Base-by-base conservation (phyloP, 1,140 invertebrate genomes). In the Orius laevigatus region DNA sequence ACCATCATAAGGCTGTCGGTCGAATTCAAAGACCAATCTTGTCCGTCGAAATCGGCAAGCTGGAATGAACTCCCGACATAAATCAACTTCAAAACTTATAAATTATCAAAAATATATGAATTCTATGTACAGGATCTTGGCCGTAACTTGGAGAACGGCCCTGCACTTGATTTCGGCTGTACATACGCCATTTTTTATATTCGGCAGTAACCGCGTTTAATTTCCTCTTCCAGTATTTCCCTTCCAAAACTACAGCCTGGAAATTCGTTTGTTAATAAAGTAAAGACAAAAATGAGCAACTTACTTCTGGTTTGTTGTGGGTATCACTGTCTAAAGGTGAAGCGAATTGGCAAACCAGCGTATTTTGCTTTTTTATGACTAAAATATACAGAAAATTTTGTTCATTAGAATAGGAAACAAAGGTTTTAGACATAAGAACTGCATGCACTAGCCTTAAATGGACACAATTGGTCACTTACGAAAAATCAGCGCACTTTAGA, bases 151-250 rank as follows among this genome's bases (percentile, higher is more conserved):
- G 72, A 56, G 75, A 70, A 64, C 78, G 78, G 34, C 79, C 84
- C 59, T 79, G 73, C 58, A 81, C 72, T 62, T 78, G 77, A 66
- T 88, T 86, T 60, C 85, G 79, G 69, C 84, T 90, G 72, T 89
- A 96, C 69, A 89, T 81, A 39, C 95, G 78, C 95, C 95, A 99
- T 82, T 93, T 94, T 74, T 97, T 96, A 70, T 99, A 99, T 69
- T 98, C 95, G 46, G 91, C 90, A 58, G 90, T 93, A 14, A 98
- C 92, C 15, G 90, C 93, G 56, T 91, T 85, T 47, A 94, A 75
- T 69, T 91, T 80, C 62, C 95, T 68, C 70, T 98, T 98, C 94
- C 95, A 98, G 67, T 98, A 99, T 74, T 97, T 96, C 38, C 91
- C 91, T 71, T 97, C 92, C 59, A 96, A 71, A 49, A 95, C 85